A percentile compares a stretch with the other conserved stretches of the same genome.
These are phyloP conservation scores for Hypolimnas misippus DNA, from an alignment of 2,888 invertebrate species.

Conservation along the genomic window DNA sequence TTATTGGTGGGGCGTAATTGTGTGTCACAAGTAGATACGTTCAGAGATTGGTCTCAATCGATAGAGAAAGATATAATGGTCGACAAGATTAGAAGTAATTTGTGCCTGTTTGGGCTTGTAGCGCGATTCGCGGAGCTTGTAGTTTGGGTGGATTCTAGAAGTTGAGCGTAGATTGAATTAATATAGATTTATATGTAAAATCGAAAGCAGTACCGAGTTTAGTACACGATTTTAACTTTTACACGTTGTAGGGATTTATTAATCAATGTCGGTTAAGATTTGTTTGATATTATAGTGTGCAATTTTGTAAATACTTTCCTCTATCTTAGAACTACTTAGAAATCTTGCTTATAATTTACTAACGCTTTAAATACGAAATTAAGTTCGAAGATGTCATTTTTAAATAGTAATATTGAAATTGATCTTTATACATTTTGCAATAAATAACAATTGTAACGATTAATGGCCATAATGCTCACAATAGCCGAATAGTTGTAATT, in stretches of 20 bases:
- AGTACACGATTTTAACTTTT: slow-evolving; percentile 26
- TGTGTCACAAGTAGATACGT: slow-evolving; percentile 2
- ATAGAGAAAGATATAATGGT: neutral
- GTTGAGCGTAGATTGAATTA: slow-evolving; percentile 44
- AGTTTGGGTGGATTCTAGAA: slow-evolving; percentile 43
- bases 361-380: slow-evolving; percentile 45
- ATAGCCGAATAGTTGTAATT: slow-evolving; percentile 38
- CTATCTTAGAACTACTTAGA: slow-evolving; percentile 45
- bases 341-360: slow-evolving; percentile 47
- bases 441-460: slow-evolving; percentile 19
- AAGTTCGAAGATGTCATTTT: slow-evolving; percentile 24
- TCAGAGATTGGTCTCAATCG: neutral
- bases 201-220: slow-evolving; percentile 2
- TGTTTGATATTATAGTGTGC: slow-evolving; percentile 56
- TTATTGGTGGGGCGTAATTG: slow-evolving; percentile 8
- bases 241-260: slow-evolving; percentile 18
- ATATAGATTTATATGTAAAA: slow-evolving; percentile 10
- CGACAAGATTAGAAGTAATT: neutral
- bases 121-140: slow-evolving; percentile 12
- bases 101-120: slow-evolving; percentile 4
- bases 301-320: slow-evolving; percentile 62
- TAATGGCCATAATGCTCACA: slow-evolving; percentile 33
- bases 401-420: slow-evolving; percentile 18
- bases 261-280: slow-evolving; percentile 31
- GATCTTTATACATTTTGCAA: slow-evolving; percentile 22